These are phyloP conservation scores for Anguilla obscura DNA, from an alignment of 2,797 vertebrate genomes.

Conservation along the genomic window DNA sequence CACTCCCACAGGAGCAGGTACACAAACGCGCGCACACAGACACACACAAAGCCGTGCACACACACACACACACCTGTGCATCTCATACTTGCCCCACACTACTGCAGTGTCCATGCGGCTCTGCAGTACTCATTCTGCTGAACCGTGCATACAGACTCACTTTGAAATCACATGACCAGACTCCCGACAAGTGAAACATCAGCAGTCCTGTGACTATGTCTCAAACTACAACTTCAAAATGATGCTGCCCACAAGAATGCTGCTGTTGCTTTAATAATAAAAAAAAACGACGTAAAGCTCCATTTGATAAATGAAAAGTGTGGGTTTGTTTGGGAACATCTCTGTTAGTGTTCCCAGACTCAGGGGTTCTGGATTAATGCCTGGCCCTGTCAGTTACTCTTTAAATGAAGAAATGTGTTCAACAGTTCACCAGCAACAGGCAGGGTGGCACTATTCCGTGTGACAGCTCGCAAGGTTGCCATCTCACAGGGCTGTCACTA, in stretches of 20 bases:
- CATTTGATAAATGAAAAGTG: background rate
- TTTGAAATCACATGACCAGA: background rate
- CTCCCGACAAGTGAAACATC: background rate
- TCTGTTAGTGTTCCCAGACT: background rate
- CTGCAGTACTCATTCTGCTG: background rate
- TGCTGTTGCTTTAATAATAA: background rate
- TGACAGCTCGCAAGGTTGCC: background rate
- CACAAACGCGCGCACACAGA: background rate
- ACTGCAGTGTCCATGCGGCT: background rate
- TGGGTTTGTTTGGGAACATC: background rate
- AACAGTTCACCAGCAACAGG: constrained; percentile 44
- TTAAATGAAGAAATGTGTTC: constrained; percentile 48
- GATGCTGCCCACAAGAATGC: background rate
- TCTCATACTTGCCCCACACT: background rate
- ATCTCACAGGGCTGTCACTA: background rate
- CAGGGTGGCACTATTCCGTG: background rate
- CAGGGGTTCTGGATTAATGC: constrained; percentile 36
- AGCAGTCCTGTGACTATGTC: background rate
- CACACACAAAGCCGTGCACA: background rate
- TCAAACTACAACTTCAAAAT: background rate
- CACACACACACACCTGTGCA: constrained; percentile 11
- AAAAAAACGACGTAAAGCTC: background rate
- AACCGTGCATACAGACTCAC: background rate
- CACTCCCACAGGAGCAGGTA: no score
- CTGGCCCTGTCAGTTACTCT: constrained; percentile 39